A percentile compares a stretch with the other conserved stretches of the same genome.
Evolutionary conservation across 1,140 invertebrate genomes (phyloP).

Genomic region (Trachymyrmex septentrionalis): DNA sequence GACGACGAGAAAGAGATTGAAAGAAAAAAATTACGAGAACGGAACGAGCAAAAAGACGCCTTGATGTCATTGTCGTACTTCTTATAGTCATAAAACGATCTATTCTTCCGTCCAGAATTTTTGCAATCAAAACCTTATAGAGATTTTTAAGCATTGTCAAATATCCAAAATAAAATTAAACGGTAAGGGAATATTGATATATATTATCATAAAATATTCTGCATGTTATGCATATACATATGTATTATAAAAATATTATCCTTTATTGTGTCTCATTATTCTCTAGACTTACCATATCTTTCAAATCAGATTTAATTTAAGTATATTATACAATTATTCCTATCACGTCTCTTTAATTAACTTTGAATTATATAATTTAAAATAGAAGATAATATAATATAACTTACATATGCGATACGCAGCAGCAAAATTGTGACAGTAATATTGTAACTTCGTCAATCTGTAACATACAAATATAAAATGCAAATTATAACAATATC

Average conservation of each 20-base stretch:
- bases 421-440: not conserved
- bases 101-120: not conserved
- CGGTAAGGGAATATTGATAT: not conserved
- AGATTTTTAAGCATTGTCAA: slow-evolving; percentile 10
- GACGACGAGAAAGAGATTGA: slow-evolving; percentile 37
- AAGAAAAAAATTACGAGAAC: slow-evolving; percentile 31
- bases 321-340: not conserved
- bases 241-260: not conserved
- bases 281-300: not conserved
- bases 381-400: not conserved
- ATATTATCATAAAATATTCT: not conserved
- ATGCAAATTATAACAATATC: not conserved
- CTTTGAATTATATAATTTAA: not conserved
- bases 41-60: slow-evolving; percentile 18
- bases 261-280: not conserved
- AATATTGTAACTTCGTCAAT: not conserved
- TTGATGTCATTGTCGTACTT: slow-evolving; percentile 41
- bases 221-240: not conserved
- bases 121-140: slow-evolving; percentile 17
- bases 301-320: not conserved
- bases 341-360: not conserved
- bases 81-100: slow-evolving; percentile 37
- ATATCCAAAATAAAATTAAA: not conserved
- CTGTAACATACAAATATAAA: slow-evolving; percentile 4
- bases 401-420: not conserved